Evolutionary conservation across 2,113 vertebrate species (phyloP).

Genomic region (Acrocephalus kingi): DNA sequence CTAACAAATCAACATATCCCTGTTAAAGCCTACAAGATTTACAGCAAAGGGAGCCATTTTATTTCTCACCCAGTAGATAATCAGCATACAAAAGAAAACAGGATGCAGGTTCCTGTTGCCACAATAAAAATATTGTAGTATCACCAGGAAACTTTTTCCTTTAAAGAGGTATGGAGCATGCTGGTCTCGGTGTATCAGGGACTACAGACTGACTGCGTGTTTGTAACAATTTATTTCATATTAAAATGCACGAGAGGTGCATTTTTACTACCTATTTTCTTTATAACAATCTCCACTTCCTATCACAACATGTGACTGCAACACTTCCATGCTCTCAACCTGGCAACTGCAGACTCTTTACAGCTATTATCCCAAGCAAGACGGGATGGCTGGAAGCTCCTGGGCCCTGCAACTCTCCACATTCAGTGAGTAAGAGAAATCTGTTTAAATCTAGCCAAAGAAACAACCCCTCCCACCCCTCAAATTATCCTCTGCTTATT

Average conservation of each 20-base stretch:
- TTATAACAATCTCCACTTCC: neutral
- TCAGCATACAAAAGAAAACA: neutral
- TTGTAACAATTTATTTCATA: neutral
- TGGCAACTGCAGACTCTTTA: neutral
- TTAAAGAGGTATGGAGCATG: neutral
- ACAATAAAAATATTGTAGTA: neutral
- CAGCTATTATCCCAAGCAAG: neutral
- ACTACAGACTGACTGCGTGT: neutral
- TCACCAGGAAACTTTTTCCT: neutral
- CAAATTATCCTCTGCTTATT: neutral
- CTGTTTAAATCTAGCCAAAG: neutral
- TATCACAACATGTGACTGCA: neutral
- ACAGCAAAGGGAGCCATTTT: neutral
- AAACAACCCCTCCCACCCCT: accelerated
- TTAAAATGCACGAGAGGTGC: neutral
- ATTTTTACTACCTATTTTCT: neutral
- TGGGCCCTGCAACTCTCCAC: neutral
- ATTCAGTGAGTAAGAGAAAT: neutral
- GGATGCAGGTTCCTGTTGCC: neutral
- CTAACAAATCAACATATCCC: neutral
- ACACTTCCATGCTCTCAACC: neutral
- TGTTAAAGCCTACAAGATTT: neutral
- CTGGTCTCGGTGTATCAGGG: neutral
- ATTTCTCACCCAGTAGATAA: neutral
- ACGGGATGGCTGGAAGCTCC: neutral